phyloP scores from a whole-genome alignment of 2,797 vertebrate species.

The Rhabdomys pumilio region DNA sequence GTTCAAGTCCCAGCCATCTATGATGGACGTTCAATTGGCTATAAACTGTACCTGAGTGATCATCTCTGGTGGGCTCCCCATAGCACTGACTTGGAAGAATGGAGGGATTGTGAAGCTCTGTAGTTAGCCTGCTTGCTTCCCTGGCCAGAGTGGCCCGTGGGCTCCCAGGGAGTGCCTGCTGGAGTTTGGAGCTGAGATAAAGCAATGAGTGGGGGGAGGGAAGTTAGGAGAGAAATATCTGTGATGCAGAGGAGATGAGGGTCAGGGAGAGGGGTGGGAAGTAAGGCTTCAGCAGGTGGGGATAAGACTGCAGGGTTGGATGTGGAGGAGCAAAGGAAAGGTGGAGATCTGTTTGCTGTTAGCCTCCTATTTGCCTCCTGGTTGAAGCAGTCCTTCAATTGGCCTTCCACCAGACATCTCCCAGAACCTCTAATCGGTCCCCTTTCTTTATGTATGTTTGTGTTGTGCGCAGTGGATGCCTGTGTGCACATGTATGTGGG shows the following conservation, averaged over 20 bases:
- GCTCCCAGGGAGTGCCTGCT: not conserved
- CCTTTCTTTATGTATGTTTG: not conserved
- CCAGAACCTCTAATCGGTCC: not conserved
- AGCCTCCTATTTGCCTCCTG: not conserved
- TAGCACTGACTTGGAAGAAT: not conserved
- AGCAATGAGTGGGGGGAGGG: not conserved
- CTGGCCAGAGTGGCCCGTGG: too few relatives aligned
- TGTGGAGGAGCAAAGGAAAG: not conserved
- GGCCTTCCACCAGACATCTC: not conserved
- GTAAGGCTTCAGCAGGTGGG: not conserved
- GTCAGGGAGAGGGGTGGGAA: not conserved
- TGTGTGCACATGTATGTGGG: not conserved
- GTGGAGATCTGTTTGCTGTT: not conserved
- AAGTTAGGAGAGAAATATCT: not conserved
- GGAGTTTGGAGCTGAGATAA: not conserved
- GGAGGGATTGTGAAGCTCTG: not conserved
- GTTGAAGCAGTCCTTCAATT: too few relatives aligned
- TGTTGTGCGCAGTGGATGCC: not conserved
- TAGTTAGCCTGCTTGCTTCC: too few relatives aligned
- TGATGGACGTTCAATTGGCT: not conserved
- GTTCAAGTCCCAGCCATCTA: not conserved
- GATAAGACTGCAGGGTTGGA: not conserved
- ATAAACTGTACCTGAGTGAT: not conserved
- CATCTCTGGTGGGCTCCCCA: not conserved
- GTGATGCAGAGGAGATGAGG: not conserved